Percentiles rank a stretch among this genome's conserved stretches.
Evolutionary conservation across 2,113 vertebrate genomes (phyloP).

Genomic region (Oxygymnocypris stewartii): DNA sequence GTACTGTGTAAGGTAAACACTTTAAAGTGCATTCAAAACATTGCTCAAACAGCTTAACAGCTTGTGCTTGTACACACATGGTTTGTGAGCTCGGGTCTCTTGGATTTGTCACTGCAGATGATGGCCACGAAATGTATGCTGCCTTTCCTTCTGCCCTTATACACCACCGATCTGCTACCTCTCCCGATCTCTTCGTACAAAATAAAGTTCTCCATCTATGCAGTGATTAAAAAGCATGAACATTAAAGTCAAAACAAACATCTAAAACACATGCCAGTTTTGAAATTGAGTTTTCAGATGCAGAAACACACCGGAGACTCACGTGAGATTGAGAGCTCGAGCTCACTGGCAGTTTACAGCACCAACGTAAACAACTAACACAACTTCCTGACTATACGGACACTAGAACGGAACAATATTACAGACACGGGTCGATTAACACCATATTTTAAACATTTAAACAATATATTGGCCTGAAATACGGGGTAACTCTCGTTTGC

Average conservation of each 20-base stretch:
- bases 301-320: background rate
- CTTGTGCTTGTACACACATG: slow-evolving; percentile 83
- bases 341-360: background rate
- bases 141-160: slow-evolving; percentile 90
- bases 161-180: slow-evolving; percentile 83
- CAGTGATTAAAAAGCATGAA: background rate
- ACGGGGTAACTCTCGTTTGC: background rate
- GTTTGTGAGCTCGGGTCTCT: slow-evolving; percentile 80
- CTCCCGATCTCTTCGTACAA: slow-evolving; percentile 90
- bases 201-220: slow-evolving; percentile 90
- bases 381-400: too few relatives aligned
- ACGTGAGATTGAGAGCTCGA: background rate
- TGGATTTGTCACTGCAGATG: slow-evolving; percentile 82
- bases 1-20: background rate
- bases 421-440: background rate
- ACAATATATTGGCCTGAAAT: background rate
- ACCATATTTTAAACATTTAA: background rate
- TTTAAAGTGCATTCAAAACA: background rate
- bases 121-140: slow-evolving; percentile 83
- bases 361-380: background rate
- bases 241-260: background rate
- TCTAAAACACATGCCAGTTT: background rate
- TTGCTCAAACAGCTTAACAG: background rate
- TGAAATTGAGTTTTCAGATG: background rate
- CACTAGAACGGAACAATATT: background rate